Percentiles rank a stretch among this genome's conserved stretches.
Evolutionary conservation across 1,140 invertebrate genomes (phyloP).

Genomic region (Diuraphis noxia): DNA sequence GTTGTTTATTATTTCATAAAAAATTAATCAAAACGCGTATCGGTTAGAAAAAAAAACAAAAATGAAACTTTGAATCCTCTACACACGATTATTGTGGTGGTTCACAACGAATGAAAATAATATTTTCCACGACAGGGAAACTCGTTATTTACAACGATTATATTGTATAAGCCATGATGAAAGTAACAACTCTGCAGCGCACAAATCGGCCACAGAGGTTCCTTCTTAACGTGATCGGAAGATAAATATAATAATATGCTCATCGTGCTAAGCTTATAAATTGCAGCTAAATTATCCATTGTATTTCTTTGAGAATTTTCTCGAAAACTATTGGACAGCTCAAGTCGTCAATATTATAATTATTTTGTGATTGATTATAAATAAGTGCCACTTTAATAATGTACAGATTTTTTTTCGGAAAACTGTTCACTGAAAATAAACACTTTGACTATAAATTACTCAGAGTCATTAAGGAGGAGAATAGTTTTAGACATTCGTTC

Average conservation of each 20-base stretch:
- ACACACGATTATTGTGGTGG: neutral
- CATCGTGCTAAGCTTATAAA: too few relatives aligned
- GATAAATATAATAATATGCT: too few relatives aligned
- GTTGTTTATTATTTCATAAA: neutral
- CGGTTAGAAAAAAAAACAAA: neutral
- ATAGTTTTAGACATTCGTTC: neutral
- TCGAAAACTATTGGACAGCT: too few relatives aligned
- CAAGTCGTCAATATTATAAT: too few relatives aligned
- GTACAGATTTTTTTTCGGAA: neutral
- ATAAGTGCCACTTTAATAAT: neutral
- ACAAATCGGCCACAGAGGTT: too few relatives aligned
- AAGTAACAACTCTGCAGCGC: too few relatives aligned
- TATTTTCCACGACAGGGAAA: neutral
- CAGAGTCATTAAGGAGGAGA: neutral
- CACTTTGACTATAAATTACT: neutral
- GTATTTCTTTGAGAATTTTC: too few relatives aligned
- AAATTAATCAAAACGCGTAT: neutral
- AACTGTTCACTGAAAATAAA: neutral
- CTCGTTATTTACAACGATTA: neutral
- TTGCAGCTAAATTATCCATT: too few relatives aligned
- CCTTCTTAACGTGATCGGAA: too few relatives aligned
- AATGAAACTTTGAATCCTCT: neutral
- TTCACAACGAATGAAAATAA: neutral
- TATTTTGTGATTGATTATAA: too few relatives aligned
- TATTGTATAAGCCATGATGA: neutral